phyloP scores from a whole-genome alignment of 2,113 vertebrate species.

The Rynchops niger region DNA sequence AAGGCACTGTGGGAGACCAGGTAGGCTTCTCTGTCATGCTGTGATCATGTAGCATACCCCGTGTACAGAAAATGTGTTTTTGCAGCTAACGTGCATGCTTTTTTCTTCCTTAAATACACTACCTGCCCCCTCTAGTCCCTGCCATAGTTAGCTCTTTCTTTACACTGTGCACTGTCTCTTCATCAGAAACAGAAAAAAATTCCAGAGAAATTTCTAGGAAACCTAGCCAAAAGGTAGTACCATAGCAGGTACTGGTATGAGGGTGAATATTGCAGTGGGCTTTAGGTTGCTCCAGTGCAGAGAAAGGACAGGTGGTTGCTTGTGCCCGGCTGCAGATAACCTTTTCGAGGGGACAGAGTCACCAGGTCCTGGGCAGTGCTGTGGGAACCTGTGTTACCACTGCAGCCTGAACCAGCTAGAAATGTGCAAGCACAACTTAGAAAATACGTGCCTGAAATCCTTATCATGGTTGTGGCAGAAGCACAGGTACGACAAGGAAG shows the following conservation, averaged over 20 bases:
- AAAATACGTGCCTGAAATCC: background rate
- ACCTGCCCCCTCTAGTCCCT: background rate
- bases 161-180: background rate
- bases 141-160: background rate
- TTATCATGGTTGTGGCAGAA: background rate
- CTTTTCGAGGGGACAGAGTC: background rate
- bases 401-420: background rate
- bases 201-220: background rate
- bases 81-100: background rate
- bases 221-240: background rate
- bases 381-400: background rate
- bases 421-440: background rate
- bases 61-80: background rate
- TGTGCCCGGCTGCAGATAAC: background rate
- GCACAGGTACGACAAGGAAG: background rate
- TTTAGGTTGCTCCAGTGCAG: background rate
- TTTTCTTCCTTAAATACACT: background rate
- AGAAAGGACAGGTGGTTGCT: background rate
- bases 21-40: background rate
- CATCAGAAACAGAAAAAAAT: background rate
- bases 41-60: background rate
- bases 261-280: background rate
- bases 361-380: background rate
- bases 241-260: background rate
- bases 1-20: background rate